Conservation (phyloP, 1,140 invertebrate genomes). For the Cotesia vestalis region DNA sequence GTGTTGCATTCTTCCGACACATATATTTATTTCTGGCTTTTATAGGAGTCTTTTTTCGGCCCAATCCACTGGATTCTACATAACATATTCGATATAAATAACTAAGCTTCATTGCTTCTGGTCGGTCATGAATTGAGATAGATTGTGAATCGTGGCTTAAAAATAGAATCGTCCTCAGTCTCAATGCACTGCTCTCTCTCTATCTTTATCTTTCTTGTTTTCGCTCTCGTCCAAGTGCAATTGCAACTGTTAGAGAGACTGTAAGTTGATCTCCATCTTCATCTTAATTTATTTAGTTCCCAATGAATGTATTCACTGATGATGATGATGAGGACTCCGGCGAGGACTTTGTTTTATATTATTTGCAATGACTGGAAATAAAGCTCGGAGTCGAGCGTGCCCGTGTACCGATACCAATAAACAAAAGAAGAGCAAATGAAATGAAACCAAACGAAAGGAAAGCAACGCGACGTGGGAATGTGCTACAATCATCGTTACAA, state of each 20-base stretch:
- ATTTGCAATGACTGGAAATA: too few species aligned
- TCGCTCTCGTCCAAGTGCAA: too few species aligned
- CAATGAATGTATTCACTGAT: too few species aligned
- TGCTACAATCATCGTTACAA: conserved; percentile 39
- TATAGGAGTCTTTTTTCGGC: background rate
- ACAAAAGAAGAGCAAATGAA: background rate
- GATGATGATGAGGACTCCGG: too few species aligned
- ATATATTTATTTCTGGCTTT: too few species aligned
- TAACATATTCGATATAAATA: conserved; percentile 18
- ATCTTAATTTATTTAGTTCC: too few species aligned
- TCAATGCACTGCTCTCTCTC: too few species aligned
- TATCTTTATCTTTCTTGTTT: too few species aligned
- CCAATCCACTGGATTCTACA: conserved; percentile 4
- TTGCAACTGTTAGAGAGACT: too few species aligned
- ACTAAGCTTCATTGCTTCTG: conserved; percentile 29
- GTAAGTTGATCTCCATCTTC: too few species aligned
- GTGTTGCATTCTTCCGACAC: background rate
- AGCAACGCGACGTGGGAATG: conserved; percentile 34
- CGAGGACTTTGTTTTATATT: too few species aligned
- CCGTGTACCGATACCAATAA: background rate
- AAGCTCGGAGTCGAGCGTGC: background rate
- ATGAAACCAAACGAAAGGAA: conserved; percentile 16
- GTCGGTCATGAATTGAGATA: conserved; percentile 3
- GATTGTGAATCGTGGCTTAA: conserved; percentile 6
- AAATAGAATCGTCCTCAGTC: background rate